Conservation (phyloP, 2,113 vertebrate species). For the Alosa alosa region DNA sequence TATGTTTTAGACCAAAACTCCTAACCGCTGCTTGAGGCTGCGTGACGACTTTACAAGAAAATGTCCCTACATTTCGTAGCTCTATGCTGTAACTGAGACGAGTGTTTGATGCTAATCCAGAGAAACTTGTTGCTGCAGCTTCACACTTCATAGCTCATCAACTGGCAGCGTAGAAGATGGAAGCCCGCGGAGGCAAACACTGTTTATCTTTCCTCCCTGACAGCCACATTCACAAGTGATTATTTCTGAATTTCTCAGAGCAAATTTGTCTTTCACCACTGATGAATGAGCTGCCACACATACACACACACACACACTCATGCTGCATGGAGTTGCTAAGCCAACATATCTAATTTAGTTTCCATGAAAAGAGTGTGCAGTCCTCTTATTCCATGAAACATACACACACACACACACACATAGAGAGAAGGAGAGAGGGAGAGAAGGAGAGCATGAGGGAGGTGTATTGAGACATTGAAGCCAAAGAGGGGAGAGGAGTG, state of each 20-base stretch:
- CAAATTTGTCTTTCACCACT: conserved; percentile 13
- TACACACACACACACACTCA: background rate
- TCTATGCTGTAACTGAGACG: background rate
- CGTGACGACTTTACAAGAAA: background rate
- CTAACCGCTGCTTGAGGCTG: too few relatives aligned
- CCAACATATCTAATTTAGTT: too few relatives aligned
- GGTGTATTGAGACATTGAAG: background rate
- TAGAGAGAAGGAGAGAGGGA: background rate
- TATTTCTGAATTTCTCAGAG: background rate
- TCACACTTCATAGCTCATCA: conserved; percentile 2
- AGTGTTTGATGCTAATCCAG: background rate
- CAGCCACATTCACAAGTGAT: background rate
- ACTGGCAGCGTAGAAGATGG: background rate
- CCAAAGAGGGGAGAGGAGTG: background rate
- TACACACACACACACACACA: background rate
- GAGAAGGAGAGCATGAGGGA: background rate
- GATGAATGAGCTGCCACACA: background rate
- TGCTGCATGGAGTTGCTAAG: too few relatives aligned
- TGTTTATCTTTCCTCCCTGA: background rate
- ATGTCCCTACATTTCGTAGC: background rate
- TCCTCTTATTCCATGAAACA: background rate
- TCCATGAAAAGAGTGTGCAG: too few relatives aligned
- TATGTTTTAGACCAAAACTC: too few relatives aligned
- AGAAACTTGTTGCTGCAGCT: background rate
- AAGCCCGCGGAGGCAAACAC: background rate